Evolutionary conservation across 1,140 invertebrate species (phyloP).

Genomic region (Battus philenor): DNA sequence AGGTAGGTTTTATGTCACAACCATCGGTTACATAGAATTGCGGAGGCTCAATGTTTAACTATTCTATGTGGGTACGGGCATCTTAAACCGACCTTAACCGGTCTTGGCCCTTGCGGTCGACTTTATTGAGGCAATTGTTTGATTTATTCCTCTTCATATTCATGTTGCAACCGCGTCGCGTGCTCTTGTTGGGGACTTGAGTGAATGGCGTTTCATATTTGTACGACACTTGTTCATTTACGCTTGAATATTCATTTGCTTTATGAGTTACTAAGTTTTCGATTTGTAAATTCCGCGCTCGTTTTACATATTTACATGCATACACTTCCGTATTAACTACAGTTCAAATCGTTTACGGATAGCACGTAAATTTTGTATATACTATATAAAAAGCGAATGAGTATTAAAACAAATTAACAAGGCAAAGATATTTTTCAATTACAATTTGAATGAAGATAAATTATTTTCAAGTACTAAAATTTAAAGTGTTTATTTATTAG

Average conservation of each 20-base stretch:
- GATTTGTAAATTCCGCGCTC: too few relatives aligned
- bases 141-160: conserved; percentile 30
- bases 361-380: too few relatives aligned
- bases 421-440: too few relatives aligned
- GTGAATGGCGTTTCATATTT: conserved; percentile 14
- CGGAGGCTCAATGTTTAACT: conserved; percentile 12
- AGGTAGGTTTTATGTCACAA: conserved; percentile 13
- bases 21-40: conserved; percentile 11
- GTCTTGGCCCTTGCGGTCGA: conserved; percentile 17
- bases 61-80: conserved; percentile 10
- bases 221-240: conserved; percentile 9
- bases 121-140: conserved; percentile 30
- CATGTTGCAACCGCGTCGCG: conserved; percentile 23
- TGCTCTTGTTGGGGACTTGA: conserved; percentile 19
- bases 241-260: conserved; percentile 13
- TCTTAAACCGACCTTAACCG: conserved; percentile 10
- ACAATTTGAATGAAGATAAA: too few relatives aligned
- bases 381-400: too few relatives aligned
- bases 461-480: too few relatives aligned
- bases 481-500: conserved; percentile 11
- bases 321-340: too few relatives aligned
- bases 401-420: too few relatives aligned
- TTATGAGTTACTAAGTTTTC: conserved; percentile 9
- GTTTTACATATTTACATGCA: too few relatives aligned
- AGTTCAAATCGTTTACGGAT: too few relatives aligned